phyloP scores from a whole-genome alignment of 64 coral and sea anemone species.

The Astreopora myriophthalma region DNA sequence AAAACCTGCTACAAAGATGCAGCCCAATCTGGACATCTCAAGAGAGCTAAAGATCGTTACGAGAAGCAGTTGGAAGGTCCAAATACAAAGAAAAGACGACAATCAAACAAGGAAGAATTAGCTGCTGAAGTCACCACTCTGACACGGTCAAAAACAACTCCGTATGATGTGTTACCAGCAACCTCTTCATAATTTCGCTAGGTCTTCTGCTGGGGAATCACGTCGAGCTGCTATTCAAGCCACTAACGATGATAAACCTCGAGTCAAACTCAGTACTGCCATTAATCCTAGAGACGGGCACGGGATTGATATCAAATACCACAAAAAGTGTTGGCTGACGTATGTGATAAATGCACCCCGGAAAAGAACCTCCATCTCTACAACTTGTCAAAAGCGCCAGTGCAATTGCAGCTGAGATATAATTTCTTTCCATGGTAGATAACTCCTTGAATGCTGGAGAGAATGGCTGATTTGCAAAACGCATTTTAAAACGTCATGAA shows the following conservation, averaged over 20 bases:
- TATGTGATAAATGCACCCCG: background rate
- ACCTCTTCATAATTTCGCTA: too few species aligned
- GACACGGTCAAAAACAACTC: too few species aligned
- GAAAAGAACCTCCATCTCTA: background rate
- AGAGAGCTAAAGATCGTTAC: background rate
- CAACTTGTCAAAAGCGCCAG: background rate
- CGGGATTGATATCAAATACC: slow-evolving; percentile 73
- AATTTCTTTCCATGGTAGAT: too few species aligned
- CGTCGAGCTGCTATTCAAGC: slow-evolving; percentile 56
- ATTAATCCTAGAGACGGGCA: slow-evolving; percentile 52
- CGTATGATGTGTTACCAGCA: too few species aligned
- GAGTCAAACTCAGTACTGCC: slow-evolving; percentile 55
- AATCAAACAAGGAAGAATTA: too few species aligned
- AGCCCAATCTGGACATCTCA: background rate
- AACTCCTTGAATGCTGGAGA: too few species aligned
- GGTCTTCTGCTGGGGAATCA: slow-evolving; percentile 34
- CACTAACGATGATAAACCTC: slow-evolving; percentile 46
- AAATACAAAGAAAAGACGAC: too few species aligned
- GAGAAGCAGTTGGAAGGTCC: background rate
- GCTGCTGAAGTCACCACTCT: too few species aligned
- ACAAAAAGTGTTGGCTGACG: slow-evolving; percentile 64
- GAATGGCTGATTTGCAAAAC: too few species aligned
- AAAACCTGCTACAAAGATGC: slow-evolving; percentile 6
- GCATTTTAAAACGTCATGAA: too few species aligned
- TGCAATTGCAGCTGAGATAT: background rate